Percentiles rank a stretch among this genome's conserved stretches.
phyloP scores from a whole-genome alignment of 2,888 invertebrate species.

The Pteria penguin region DNA sequence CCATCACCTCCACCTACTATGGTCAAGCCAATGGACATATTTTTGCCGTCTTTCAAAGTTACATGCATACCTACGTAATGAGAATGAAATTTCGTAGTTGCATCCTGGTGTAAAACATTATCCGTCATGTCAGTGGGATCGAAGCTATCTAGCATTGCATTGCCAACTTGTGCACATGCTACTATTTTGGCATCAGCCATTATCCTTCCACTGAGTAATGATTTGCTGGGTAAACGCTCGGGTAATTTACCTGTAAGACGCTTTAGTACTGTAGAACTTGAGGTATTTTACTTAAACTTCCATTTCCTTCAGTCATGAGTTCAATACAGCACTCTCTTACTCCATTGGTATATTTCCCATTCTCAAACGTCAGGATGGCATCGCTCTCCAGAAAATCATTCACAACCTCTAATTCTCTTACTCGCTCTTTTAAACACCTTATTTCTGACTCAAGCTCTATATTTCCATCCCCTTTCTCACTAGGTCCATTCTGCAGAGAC shows the following conservation, averaged over 20 bases:
- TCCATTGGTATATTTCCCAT: background rate
- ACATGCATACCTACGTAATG: slow-evolving; percentile 15
- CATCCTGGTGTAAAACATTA: slow-evolving; percentile 19
- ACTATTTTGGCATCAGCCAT: background rate
- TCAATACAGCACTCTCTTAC: background rate
- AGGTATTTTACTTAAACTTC: too few relatives aligned
- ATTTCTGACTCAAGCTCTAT: too few relatives aligned
- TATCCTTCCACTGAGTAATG: background rate
- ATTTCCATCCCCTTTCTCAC: too few relatives aligned
- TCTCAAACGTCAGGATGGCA: background rate
- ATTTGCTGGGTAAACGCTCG: background rate
- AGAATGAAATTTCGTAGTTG: slow-evolving; percentile 26
- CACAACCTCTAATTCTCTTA: background rate
- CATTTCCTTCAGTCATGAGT: background rate
- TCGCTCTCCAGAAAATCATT: slow-evolving; percentile 1
- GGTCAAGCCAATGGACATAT: background rate
- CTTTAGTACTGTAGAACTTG: too few relatives aligned
- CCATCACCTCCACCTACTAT: slow-evolving; percentile 13
- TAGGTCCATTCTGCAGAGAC: too few relatives aligned
- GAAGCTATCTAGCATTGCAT: background rate
- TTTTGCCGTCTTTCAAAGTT: background rate
- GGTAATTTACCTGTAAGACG: background rate
- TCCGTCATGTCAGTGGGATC: background rate
- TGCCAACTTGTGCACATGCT: background rate
- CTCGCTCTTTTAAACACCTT: too few relatives aligned